Evolutionary conservation across 53 echinoderm and acorn worm species (phyloP).

Genomic region (Henricia sp.): DNA sequence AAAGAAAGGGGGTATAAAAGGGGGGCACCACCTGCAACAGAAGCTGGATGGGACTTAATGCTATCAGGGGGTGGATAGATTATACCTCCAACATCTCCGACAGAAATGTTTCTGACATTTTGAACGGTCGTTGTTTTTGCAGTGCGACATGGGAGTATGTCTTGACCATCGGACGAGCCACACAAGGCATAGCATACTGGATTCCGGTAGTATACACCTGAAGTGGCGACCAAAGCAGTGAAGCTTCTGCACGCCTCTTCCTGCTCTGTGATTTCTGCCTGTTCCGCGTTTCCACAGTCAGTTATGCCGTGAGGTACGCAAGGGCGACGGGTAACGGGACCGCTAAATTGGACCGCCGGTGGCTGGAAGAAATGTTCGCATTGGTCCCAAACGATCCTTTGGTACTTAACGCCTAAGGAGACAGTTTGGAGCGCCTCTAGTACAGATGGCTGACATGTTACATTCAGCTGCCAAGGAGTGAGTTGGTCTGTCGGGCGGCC

Average conservation of each 20-base stretch:
- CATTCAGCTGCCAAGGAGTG: constrained; percentile 5
- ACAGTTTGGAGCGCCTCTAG: not conserved
- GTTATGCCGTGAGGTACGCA: not conserved
- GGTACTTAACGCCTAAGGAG: not conserved
- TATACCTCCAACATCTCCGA: too few species aligned
- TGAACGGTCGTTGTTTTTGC: not conserved
- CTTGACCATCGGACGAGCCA: not conserved
- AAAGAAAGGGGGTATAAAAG: too few species aligned
- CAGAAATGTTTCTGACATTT: not conserved
- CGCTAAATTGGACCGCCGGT: constrained; percentile 4
- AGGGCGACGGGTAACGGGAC: constrained; percentile 14
- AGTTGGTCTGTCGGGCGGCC: constrained; percentile 2
- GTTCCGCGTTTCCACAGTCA: not conserved
- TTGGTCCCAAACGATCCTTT: constrained; percentile 31
- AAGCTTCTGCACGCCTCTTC: constrained; percentile 9
- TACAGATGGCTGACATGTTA: not conserved
- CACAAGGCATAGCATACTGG: constrained; percentile 38
- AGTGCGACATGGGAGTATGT: not conserved
- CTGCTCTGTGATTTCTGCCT: not conserved
- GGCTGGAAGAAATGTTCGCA: constrained; percentile 21
- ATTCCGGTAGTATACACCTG: not conserved
- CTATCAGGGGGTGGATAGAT: not conserved
- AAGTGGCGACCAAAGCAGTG: not conserved
- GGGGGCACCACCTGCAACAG: not conserved
- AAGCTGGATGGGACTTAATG: not conserved